Percentiles rank a stretch among this genome's conserved stretches.
Conservation (phyloP, 2,888 invertebrate genomes). For the Rhimphoctona megacephalus region DNA sequence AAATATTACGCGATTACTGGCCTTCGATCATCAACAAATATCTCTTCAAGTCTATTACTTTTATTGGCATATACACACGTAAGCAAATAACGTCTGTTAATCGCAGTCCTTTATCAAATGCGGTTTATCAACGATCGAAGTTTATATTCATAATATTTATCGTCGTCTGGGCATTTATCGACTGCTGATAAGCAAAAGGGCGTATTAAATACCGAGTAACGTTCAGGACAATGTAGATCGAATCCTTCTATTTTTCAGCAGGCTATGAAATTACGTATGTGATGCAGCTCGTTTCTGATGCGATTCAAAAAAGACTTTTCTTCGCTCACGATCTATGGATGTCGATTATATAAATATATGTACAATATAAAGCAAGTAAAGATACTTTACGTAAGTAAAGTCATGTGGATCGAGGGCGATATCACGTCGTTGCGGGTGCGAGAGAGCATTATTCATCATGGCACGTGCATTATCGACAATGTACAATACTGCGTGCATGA, state of each 20-base stretch:
- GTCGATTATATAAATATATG: not conserved
- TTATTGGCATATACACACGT: conserved; percentile 9
- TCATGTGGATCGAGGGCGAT: conserved; percentile 63
- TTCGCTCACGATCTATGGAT: conserved; percentile 41
- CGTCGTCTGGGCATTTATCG: conserved; percentile 11
- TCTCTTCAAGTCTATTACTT: conserved; percentile 35
- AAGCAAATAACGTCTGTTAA: conserved; percentile 51
- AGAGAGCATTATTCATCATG: conserved; percentile 67
- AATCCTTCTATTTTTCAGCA: not conserved
- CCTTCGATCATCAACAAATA: conserved; percentile 35
- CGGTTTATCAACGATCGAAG: conserved; percentile 54
- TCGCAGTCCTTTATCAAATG: conserved; percentile 49
- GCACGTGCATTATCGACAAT: conserved; percentile 70
- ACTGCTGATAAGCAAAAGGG: not conserved
- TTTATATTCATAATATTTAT: conserved; percentile 22
- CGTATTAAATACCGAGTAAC: not conserved
- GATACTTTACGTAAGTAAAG: conserved; percentile 64
- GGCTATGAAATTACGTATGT: not conserved
- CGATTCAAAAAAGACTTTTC: conserved; percentile 21
- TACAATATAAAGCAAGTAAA: conserved; percentile 10
- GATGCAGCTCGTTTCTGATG: conserved; percentile 20
- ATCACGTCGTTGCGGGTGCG: conserved; percentile 64
- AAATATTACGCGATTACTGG: conserved; percentile 42
- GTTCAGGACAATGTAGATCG: not conserved
- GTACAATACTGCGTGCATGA: conserved; percentile 42